phyloP scores from a whole-genome alignment of 2,888 invertebrate genomes.

The Nephrotoma guestfalica region DNA sequence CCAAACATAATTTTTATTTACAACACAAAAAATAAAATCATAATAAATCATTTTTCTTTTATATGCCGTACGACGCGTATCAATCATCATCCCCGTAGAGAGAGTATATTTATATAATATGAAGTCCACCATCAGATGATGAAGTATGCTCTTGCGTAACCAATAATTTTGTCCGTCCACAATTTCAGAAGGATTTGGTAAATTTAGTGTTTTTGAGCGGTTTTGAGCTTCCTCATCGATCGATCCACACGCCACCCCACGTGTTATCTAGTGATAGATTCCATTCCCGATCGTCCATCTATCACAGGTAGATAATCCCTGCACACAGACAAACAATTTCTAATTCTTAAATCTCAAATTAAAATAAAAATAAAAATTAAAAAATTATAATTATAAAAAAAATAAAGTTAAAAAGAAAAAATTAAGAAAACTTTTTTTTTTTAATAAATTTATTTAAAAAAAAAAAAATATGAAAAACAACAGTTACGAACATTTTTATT shows the following conservation, averaged over 20 bases:
- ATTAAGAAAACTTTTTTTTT: not conserved
- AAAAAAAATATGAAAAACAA: not conserved
- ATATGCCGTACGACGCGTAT: not conserved
- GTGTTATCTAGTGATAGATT: not conserved
- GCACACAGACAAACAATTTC: constrained; percentile 42
- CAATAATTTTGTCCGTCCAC: not conserved
- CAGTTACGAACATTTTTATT: not conserved
- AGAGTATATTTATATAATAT: not conserved
- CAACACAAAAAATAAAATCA: not conserved
- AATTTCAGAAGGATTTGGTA: constrained; percentile 8
- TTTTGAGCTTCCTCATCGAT: constrained; percentile 15
- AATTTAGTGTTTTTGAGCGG: not conserved
- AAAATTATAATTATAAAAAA: not conserved
- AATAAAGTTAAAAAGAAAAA: not conserved
- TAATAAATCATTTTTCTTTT: not conserved
- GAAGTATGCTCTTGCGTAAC: not conserved
- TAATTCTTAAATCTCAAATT: constrained; percentile 2
- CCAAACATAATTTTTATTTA: not conserved
- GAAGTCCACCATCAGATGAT: not conserved
- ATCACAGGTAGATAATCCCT: constrained; percentile 26
- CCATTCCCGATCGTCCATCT: not conserved
- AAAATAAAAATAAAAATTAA: not conserved
- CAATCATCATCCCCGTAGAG: not conserved
- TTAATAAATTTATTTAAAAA: not conserved
- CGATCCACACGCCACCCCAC: constrained; percentile 23